Percentiles rank a stretch among this genome's conserved stretches.
Evolutionary conservation across 2,888 invertebrate genomes (phyloP).

Genomic region (Lycophotia porphyrea): DNA sequence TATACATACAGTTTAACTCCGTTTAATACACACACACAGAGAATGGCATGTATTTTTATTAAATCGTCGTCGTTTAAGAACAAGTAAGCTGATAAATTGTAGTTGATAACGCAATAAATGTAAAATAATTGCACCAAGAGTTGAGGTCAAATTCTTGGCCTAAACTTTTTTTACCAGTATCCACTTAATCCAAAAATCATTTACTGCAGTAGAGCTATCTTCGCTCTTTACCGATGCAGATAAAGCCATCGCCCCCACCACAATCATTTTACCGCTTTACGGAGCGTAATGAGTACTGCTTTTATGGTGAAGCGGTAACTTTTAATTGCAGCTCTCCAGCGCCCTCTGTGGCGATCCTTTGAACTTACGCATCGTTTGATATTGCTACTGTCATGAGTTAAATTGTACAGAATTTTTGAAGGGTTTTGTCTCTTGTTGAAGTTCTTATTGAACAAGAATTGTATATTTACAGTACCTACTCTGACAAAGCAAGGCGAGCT

Average conservation of each 20-base stretch:
- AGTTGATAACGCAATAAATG: not conserved
- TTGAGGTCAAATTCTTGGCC: not conserved
- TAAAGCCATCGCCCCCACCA: constrained; percentile 43
- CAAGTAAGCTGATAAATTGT: not conserved
- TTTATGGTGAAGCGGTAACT: constrained; percentile 78
- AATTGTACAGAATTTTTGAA: constrained; percentile 62
- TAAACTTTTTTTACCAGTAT: not conserved
- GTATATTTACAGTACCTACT: not conserved
- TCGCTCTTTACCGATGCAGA: constrained; percentile 52
- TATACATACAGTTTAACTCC: not conserved
- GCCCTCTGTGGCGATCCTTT: constrained; percentile 72
- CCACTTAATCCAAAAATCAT: not conserved
- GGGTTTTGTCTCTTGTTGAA: constrained; percentile 12
- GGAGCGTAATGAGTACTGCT: constrained; percentile 77
- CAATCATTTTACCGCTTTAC: constrained; percentile 72
- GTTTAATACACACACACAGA: not conserved
- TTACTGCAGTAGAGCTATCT: constrained; percentile 15
- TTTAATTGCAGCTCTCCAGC: constrained; percentile 80
- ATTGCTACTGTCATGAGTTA: constrained; percentile 54
- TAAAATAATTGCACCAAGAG: not conserved
- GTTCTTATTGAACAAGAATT: not conserved
- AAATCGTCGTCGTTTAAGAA: not conserved
- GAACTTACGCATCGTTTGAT: constrained; percentile 74
- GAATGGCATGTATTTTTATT: not conserved
- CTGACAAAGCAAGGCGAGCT: not conserved